phyloP scores from a whole-genome alignment of 2,113 vertebrate species.

The Corvus cornix region DNA sequence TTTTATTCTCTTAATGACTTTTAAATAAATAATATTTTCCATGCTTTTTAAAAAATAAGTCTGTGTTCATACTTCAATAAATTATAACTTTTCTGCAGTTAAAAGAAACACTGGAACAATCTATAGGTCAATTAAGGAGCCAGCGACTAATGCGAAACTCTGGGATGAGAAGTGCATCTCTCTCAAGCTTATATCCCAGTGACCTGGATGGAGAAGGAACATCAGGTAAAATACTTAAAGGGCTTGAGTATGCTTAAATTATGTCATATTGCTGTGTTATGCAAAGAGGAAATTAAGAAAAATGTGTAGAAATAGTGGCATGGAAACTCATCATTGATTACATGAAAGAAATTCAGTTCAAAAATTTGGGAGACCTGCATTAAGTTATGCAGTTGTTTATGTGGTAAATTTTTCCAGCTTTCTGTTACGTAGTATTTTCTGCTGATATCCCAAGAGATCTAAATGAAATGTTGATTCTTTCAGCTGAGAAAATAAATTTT shows the following conservation, averaged over 20 bases:
- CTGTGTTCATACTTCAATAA: background rate
- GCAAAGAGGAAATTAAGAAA: background rate
- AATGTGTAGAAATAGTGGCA: background rate
- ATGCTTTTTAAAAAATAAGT: background rate
- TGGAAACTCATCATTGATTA: background rate
- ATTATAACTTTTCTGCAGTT: conserved; percentile 76
- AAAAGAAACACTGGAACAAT: conserved; percentile 88
- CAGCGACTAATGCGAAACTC: conserved; percentile 73
- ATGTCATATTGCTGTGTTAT: background rate
- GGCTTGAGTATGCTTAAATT: background rate
- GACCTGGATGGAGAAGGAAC: conserved; percentile 79
- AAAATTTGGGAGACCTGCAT: background rate
- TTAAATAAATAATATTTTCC: background rate
- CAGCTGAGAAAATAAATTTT: background rate
- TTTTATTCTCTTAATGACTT: background rate
- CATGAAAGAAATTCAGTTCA: background rate
- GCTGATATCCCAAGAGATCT: background rate
- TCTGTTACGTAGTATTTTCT: background rate
- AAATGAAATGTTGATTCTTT: background rate
- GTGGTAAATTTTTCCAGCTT: background rate
- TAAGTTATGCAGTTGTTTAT: background rate
- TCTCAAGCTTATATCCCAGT: conserved; percentile 85
- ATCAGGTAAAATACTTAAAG: conserved; percentile 73
- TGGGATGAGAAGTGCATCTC: conserved; percentile 79
- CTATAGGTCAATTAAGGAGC: conserved; percentile 83